A percentile compares a stretch with the other conserved stretches of the same genome.
These are phyloP conservation scores for Stenoptilia bipunctidactyla DNA, from an alignment of 2,888 invertebrate genomes.

Conservation along the genomic window DNA sequence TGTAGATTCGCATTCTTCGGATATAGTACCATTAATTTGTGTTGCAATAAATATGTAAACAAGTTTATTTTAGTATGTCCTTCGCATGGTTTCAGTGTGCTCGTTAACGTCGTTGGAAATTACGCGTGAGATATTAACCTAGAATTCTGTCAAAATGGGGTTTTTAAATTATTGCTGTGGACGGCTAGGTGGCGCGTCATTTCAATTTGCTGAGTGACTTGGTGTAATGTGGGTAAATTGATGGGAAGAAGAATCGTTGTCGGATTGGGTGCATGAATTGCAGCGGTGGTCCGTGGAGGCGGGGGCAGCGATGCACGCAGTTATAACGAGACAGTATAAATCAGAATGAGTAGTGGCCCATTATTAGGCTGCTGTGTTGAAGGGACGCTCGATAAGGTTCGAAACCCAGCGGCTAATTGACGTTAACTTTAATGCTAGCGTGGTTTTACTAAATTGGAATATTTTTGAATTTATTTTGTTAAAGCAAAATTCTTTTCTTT, in stretches of 20 bases:
- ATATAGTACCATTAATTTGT: not conserved
- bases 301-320: constrained; percentile 63
- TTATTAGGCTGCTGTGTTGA: too few relatives aligned
- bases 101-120: constrained; percentile 51
- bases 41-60: constrained; percentile 38
- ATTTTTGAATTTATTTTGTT: too few relatives aligned
- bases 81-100: constrained; percentile 49
- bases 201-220: constrained; percentile 25
- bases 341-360: constrained; percentile 68
- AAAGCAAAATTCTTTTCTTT: too few relatives aligned
- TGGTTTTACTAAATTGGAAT: too few relatives aligned
- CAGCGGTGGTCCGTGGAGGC: constrained; percentile 58
- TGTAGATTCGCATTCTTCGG: too few relatives aligned
- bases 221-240: constrained; percentile 47
- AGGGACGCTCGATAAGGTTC: too few relatives aligned
- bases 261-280: constrained; percentile 64
- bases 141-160: constrained; percentile 25
- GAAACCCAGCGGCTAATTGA: too few relatives aligned
- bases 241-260: constrained; percentile 61
- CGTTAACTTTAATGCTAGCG: constrained; percentile 25
- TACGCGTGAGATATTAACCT: constrained; percentile 42
- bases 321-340: constrained; percentile 70
- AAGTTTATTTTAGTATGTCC: constrained; percentile 58
- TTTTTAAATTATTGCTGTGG: constrained; percentile 30
- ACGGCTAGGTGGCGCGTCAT: not conserved